phyloP scores from a whole-genome alignment of 2,113 vertebrate species.

The Ceratotherium simum region DNA sequence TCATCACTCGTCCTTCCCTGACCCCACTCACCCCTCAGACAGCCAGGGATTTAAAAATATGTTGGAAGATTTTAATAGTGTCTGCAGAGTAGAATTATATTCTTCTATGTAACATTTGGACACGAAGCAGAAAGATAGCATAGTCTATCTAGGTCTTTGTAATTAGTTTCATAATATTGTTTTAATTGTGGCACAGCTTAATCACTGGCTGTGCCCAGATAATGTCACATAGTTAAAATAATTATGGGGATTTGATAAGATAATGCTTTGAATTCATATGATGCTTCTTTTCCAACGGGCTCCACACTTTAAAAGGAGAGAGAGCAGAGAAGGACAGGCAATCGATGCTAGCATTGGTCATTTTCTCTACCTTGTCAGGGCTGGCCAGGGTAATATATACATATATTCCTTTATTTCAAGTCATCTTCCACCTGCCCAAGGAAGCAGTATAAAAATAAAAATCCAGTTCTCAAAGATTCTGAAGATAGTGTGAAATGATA shows the following conservation, averaged over 20 bases:
- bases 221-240: conserved; percentile 72
- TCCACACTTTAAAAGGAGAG: conserved; percentile 39
- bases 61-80: conserved; percentile 60
- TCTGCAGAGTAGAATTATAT: conserved; percentile 62
- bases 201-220: conserved; percentile 64
- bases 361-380: background rate
- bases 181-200: conserved; percentile 73
- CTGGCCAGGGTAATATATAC: background rate
- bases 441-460: background rate
- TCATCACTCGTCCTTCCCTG: conserved; percentile 16
- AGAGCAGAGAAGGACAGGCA: conserved; percentile 59
- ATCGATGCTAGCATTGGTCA: background rate
- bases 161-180: conserved; percentile 59
- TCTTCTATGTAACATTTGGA: conserved; percentile 21
- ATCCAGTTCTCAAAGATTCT: background rate
- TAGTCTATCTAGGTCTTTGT: conserved; percentile 56
- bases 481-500: background rate
- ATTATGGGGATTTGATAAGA: conserved; percentile 74
- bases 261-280: conserved; percentile 71
- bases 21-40: conserved; percentile 20
- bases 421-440: background rate
- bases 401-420: background rate
- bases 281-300: conserved; percentile 41
- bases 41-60: conserved; percentile 70
- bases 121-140: conserved; percentile 33